phyloP scores from a whole-genome alignment of 2,113 vertebrate genomes.

The Falco punctatus region DNA sequence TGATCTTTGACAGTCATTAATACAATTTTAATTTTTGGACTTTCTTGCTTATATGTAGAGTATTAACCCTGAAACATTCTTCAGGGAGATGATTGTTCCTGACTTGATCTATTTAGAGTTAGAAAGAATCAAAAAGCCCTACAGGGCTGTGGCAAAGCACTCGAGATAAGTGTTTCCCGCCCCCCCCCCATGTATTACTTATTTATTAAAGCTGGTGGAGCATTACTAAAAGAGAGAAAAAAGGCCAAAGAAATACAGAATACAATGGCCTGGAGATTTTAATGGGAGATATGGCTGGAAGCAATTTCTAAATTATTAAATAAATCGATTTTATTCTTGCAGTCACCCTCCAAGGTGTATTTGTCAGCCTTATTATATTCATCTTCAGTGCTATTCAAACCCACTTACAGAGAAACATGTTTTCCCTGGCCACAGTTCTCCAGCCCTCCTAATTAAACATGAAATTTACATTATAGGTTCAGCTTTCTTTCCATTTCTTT shows the following conservation, averaged over 20 bases:
- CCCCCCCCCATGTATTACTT: conserved; percentile 75
- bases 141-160: conserved; percentile 67
- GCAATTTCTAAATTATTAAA: conserved; percentile 87
- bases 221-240: conserved; percentile 80
- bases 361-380: conserved; percentile 77
- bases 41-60: not conserved
- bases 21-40: conserved; percentile 27
- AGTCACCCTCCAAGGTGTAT: conserved; percentile 76
- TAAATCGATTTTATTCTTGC: conserved; percentile 79
- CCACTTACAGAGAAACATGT: conserved; percentile 68
- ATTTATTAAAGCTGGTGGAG: conserved; percentile 84
- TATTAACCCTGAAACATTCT: conserved; percentile 50
- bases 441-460: conserved; percentile 70
- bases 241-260: conserved; percentile 75
- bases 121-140: conserved; percentile 73
- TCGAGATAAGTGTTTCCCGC: conserved; percentile 73
- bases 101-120: conserved; percentile 73
- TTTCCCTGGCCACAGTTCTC: conserved; percentile 55
- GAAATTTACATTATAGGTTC: conserved; percentile 42
- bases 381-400: conserved; percentile 69
- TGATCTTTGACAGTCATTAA: not conserved
- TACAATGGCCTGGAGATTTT: conserved; percentile 82
- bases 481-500: conserved; percentile 25
- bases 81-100: conserved; percentile 45
- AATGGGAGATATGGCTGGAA: conserved; percentile 82